Evolutionary conservation across 2,797 vertebrate genomes (phyloP).

Genomic region (Potorous gilbertii): DNA sequence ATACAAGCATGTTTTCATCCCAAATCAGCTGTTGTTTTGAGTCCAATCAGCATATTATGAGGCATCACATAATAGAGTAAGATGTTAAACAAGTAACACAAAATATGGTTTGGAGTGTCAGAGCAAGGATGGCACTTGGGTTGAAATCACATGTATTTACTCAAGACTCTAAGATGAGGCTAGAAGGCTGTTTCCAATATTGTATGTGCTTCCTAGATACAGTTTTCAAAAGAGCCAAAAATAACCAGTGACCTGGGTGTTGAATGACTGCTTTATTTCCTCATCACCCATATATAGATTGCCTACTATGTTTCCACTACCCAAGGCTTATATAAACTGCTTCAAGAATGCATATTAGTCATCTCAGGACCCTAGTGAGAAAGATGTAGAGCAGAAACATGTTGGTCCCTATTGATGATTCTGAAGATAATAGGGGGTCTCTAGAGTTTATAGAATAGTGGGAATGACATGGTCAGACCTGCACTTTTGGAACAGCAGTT

Average conservation of each 20-base stretch:
- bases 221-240: not conserved
- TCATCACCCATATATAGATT: not conserved
- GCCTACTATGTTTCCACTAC: not conserved
- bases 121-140: rapidly evolving
- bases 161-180: not conserved
- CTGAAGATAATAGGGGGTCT: not conserved
- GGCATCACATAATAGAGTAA: not conserved
- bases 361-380: not conserved
- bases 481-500: not conserved
- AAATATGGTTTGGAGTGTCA: rapidly evolving
- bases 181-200: not conserved
- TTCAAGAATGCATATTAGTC: not conserved
- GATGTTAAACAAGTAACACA: rapidly evolving
- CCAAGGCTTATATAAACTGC: not conserved
- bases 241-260: not conserved
- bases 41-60: not conserved
- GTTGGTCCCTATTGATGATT: not conserved
- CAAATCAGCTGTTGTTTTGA: conserved; percentile 40
- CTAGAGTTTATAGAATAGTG: not conserved
- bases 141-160: rapidly evolving
- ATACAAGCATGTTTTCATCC: conserved; percentile 43
- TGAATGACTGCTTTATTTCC: not conserved
- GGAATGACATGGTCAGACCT: not conserved
- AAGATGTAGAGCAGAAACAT: rapidly evolving
- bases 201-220: not conserved